Evolutionary conservation across 2,113 vertebrate genomes (phyloP), one percentile per base, ranked within the genome.

Genomic region (Neotoma lepida): DNA sequence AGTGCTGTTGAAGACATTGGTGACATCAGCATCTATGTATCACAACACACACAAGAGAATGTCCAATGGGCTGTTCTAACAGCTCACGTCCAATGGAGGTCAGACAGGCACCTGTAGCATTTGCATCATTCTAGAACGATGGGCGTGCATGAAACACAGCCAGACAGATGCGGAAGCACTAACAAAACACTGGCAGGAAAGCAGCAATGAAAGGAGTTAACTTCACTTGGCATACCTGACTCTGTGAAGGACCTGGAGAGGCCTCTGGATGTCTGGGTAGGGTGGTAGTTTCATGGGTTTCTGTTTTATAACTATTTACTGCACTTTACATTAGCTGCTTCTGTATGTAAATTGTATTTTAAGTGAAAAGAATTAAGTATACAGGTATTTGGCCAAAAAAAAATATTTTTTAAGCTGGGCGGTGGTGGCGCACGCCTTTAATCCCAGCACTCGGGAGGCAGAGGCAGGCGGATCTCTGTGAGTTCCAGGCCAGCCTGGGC

Each of bases 11-110:
- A 82, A 13, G 71, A 70, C 28, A 35, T 0, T 3, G 0, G 1
- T 6, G 26, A 54, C 20, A 2, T 13, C 78, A 35, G 17, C 15
- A 20, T 54, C 13, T 0, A 0, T 1, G 41, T 33, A n/a, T 30
- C 41, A 49, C 41, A 30, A 12, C 2, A 3, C 1, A 77, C 6
- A 63, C 4, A 26, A 49, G 30, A 56, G 49, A 28, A 28, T 5
- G 56, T 2, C 4, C 35, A 33, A 61, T 24, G 10, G 85, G 35
- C 66, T 6, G 39, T 58, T 13, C 20, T 26, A 6, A 61, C 6
- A 41, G 64, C 44, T 28, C 73, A 35, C 8, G 5, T 0, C 1
- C 33, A 14, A 0, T n/a, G 39, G 18, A 22, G 41, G 35, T 13
- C 41, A 35, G 10, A 86, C 10, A 7, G 81, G 44, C 44, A 24